A percentile compares a stretch with the other conserved stretches of the same genome.
Conservation (phyloP, 2,797 vertebrate species). For the Cottoperca gobio region DNA sequence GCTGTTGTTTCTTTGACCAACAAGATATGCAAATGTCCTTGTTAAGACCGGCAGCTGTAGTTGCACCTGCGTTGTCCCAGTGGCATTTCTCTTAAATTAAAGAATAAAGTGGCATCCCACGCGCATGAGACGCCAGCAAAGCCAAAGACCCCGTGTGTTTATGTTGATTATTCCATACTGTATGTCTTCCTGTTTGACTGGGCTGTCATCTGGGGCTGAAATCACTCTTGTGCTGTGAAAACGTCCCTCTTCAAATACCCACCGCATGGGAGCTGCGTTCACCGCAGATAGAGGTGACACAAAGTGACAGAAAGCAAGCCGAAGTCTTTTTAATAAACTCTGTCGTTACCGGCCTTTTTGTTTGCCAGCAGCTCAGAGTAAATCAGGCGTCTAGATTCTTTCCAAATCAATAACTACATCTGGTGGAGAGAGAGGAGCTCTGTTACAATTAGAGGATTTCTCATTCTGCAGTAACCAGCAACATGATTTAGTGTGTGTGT, state of each 20-base stretch:
- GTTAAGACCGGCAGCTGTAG: conserved; percentile 26
- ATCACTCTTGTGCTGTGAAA: conserved; percentile 20
- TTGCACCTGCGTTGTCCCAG: not conserved
- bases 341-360: conserved; percentile 60
- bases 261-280: conserved; percentile 23
- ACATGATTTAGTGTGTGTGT: too few relatives aligned
- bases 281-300: conserved; percentile 44
- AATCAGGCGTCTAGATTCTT: conserved; percentile 57
- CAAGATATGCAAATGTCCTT: conserved; percentile 38
- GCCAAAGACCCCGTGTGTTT: conserved; percentile 28
- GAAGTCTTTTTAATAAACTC: conserved; percentile 60
- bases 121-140: conserved; percentile 32
- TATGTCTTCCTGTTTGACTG: conserved; percentile 9
- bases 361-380: conserved; percentile 54
- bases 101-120: conserved; percentile 13
- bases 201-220: conserved; percentile 26
- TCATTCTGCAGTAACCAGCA: conserved; percentile 50
- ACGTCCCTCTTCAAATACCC: conserved; percentile 7
- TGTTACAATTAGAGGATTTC: conserved; percentile 61
- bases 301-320: conserved; percentile 47
- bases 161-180: conserved; percentile 21
- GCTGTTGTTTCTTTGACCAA: conserved; percentile 8
- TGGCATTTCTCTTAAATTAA: conserved; percentile 33
- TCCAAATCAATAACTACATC: conserved; percentile 72
- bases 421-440: conserved; percentile 55